These are phyloP conservation scores for Drosophila auraria DNA, from an alignment of 1,140 invertebrate species.

Conservation along the genomic window DNA sequence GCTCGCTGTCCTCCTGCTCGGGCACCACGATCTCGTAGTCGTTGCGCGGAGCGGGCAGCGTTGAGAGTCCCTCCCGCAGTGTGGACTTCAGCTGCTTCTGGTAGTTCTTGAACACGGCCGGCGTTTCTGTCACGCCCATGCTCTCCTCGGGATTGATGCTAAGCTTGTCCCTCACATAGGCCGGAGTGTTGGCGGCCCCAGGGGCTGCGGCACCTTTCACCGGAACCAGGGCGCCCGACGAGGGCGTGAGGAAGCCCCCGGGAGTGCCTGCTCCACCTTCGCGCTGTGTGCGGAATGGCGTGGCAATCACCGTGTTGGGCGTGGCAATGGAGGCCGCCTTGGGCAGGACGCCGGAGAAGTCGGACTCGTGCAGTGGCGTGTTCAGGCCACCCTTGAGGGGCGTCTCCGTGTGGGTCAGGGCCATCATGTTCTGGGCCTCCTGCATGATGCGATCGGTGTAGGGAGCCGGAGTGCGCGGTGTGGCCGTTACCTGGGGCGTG, in stretches of 20 bases:
- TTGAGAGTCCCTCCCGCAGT: conserved; percentile 90
- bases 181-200: conserved; percentile 64
- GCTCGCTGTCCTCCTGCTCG: conserved; percentile 91
- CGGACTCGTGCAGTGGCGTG: conserved; percentile 94
- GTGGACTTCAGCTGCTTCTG: conserved; percentile 91
- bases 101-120: conserved; percentile 87
- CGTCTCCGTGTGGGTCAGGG: conserved; percentile 98
- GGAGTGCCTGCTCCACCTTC: conserved; percentile 84
- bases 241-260: conserved; percentile 86
- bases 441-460: conserved; percentile 91
- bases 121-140: conserved; percentile 89
- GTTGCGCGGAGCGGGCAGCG: conserved; percentile 96
- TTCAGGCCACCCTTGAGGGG: conserved; percentile 98
- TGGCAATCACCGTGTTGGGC: conserved; percentile 97
- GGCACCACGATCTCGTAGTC: conserved; percentile 99
- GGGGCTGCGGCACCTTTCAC: conserved; percentile 74
- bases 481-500: conserved; percentile 91
- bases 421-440: conserved; percentile 99
- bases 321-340: conserved; percentile 91
- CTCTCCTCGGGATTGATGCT: conserved; percentile 97
- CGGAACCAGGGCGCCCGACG: conserved; percentile 83
- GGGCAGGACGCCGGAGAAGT: conserved; percentile 94
- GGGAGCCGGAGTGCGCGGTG: conserved; percentile 94
- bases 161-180: conserved; percentile 94
- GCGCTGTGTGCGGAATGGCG: conserved; percentile 90